These are phyloP conservation scores for Mellivora capensis DNA, from an alignment of 2,113 vertebrate genomes.

Conservation along the genomic window DNA sequence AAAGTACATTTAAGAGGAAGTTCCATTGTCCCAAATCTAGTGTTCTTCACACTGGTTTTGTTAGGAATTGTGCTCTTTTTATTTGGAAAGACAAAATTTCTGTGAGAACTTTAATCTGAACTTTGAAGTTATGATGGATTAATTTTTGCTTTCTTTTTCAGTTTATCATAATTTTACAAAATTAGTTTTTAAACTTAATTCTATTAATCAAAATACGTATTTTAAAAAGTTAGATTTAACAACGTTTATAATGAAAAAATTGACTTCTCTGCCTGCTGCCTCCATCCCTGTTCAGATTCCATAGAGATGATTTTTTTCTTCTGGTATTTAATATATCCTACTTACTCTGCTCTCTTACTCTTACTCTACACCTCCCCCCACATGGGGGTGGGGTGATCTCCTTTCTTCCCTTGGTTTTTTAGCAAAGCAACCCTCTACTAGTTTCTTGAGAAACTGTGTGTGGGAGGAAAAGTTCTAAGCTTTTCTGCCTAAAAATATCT, in stretches of 20 bases:
- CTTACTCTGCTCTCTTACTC: not conserved
- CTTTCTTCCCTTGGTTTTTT: not conserved
- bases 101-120: not conserved
- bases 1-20: not conserved
- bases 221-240: not conserved
- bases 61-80: not conserved
- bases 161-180: not conserved
- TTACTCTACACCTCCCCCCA: not conserved
- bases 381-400: not conserved
- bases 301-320: not conserved
- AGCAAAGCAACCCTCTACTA: not conserved
- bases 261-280: not conserved
- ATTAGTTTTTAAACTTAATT: not conserved
- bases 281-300: not conserved
- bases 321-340: not conserved
- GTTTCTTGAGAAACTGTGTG: not conserved
- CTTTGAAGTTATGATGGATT: not conserved
- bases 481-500: not conserved
- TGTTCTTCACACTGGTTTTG: not conserved
- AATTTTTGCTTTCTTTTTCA: not conserved
- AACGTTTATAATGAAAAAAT: not conserved
- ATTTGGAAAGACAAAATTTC: not conserved
- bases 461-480: not conserved
- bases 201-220: no score
- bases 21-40: not conserved